A percentile compares a stretch with the other conserved stretches of the same genome.
These are phyloP conservation scores for Lacanobia oleracea DNA, from an alignment of 2,888 invertebrate genomes.

Conservation along the genomic window DNA sequence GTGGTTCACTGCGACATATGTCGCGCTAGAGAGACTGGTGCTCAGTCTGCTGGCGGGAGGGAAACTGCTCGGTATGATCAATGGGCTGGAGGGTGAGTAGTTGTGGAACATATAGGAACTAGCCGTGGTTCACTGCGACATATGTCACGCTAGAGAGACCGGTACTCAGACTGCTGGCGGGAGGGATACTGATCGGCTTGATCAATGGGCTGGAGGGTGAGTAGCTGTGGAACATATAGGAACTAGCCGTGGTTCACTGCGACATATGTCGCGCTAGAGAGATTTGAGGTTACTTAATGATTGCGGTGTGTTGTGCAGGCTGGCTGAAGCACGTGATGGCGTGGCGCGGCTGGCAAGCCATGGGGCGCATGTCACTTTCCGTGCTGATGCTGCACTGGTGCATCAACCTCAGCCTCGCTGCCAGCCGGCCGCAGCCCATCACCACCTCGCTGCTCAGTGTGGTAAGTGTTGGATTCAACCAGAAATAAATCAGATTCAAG, in stretches of 20 bases:
- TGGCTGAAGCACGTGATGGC: constrained; percentile 63
- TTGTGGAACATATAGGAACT: neutral
- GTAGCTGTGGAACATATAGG: neutral
- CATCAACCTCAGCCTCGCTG: constrained; percentile 64
- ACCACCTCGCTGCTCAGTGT: constrained; percentile 48
- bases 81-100: too few species aligned
- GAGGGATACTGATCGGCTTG: too few species aligned
- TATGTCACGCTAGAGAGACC: neutral
- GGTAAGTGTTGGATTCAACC: constrained; percentile 45
- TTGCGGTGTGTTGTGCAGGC: constrained; percentile 51
- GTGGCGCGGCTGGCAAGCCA: constrained; percentile 69
- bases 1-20: neutral
- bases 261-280: neutral
- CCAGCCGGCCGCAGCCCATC: constrained; percentile 58
- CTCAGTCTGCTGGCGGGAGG: too few species aligned
- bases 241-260: neutral
- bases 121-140: neutral
- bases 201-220: too few species aligned
- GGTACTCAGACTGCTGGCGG: too few species aligned
- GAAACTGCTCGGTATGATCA: too few species aligned
- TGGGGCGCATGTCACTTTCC: constrained; percentile 73
- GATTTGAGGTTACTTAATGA: too few species aligned
- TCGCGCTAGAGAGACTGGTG: neutral
- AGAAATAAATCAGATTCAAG: neutral
- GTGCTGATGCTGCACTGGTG: constrained; percentile 75